Conservation (phyloP, 2,888 invertebrate species). For the Oscheius sp. region DNA sequence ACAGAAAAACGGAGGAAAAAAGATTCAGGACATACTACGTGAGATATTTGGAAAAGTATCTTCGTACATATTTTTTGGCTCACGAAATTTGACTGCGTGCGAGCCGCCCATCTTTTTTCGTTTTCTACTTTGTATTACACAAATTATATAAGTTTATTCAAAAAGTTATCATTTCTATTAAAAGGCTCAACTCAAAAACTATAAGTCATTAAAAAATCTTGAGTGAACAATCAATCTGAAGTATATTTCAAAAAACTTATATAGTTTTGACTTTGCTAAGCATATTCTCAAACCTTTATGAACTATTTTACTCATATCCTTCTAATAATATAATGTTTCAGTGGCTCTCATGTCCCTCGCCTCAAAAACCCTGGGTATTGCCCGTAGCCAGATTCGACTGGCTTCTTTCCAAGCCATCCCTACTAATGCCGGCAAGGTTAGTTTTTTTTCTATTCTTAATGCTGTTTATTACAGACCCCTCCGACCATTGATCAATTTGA, state of each 20-base stretch:
- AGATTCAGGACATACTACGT: not conserved
- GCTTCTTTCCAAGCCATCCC: slow-evolving; percentile 58
- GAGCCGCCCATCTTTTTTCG: not conserved
- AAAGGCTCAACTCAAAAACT: too few species aligned
- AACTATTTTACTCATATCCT: too few species aligned
- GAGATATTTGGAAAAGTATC: not conserved
- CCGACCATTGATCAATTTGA: slow-evolving; percentile 68
- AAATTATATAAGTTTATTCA: not conserved
- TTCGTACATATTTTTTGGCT: not conserved
- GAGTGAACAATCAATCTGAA: too few species aligned
- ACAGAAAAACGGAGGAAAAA: not conserved
- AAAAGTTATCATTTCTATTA: too few species aligned
- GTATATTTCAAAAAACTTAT: too few species aligned
- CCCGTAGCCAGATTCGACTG: slow-evolving; percentile 47
- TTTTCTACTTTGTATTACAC: not conserved
- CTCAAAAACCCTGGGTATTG: slow-evolving; percentile 47
- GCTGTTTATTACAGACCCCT: slow-evolving; percentile 38
- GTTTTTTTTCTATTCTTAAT: not conserved
- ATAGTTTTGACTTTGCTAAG: too few species aligned
- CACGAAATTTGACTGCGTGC: not conserved
- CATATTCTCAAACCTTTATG: too few species aligned
- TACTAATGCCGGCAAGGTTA: slow-evolving; percentile 60
- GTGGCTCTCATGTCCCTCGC: slow-evolving; percentile 28
- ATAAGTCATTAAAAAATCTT: too few species aligned
- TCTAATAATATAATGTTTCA: slow-evolving; percentile 1